These are phyloP conservation scores for Dryocosmus kuriphilus DNA, from an alignment of 2,888 invertebrate species.

Conservation along the genomic window DNA sequence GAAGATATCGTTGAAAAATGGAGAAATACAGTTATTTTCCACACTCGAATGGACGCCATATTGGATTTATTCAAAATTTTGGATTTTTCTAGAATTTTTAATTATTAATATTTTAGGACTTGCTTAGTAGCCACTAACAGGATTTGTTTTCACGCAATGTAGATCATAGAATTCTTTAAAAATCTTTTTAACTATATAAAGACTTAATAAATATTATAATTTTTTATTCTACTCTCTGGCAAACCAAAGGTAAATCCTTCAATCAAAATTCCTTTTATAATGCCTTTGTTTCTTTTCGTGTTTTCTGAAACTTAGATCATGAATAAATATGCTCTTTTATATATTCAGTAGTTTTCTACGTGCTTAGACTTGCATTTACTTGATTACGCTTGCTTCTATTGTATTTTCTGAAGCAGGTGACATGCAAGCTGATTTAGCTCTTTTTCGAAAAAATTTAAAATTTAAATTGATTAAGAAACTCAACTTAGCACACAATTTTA, in stretches of 20 bases:
- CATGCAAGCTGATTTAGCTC: background rate
- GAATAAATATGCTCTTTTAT: constrained; percentile 1
- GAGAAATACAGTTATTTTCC: too few relatives aligned
- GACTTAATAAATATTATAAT: too few relatives aligned
- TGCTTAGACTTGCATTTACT: background rate
- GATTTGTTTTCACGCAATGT: too few relatives aligned
- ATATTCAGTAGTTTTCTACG: background rate
- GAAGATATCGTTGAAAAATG: too few relatives aligned
- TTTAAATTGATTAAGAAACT: background rate
- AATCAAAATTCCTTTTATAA: background rate
- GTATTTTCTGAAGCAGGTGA: background rate
- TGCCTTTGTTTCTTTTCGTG: background rate
- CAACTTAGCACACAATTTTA: background rate
- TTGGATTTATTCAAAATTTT: too few relatives aligned
- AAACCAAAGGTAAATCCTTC: background rate
- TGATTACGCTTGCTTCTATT: constrained; percentile 1
- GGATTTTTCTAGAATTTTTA: too few relatives aligned
- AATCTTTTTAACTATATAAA: too few relatives aligned
- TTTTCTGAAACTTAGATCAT: background rate
- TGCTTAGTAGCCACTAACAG: too few relatives aligned
- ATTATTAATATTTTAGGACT: too few relatives aligned
- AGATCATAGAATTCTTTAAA: too few relatives aligned
- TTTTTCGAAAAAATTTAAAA: background rate
- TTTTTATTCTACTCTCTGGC: background rate
- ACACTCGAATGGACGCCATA: too few relatives aligned